phyloP scores from a whole-genome alignment of 1,140 invertebrate genomes.

The Halesus radiatus region DNA sequence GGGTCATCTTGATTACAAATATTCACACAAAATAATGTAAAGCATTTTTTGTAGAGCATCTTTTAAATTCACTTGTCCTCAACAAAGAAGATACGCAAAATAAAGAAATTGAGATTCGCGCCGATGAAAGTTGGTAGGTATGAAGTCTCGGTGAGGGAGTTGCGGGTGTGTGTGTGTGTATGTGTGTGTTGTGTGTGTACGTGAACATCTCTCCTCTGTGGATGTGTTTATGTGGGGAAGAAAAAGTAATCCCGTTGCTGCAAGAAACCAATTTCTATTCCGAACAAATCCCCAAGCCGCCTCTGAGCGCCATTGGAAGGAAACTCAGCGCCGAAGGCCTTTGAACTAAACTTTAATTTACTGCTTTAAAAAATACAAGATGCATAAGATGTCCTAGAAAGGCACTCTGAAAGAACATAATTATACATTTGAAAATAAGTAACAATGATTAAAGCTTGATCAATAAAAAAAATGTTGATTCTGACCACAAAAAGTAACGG shows the following conservation, averaged over 20 bases:
- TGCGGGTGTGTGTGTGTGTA: constrained; percentile 15
- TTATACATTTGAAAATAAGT: no score
- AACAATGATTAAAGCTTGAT: no score
- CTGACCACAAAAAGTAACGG: no score
- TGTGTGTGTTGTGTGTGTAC: constrained; percentile 25
- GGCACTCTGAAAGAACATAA: no score
- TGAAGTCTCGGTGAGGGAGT: constrained; percentile 29
- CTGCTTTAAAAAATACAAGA: no score
- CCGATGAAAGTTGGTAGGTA: constrained; percentile 52
- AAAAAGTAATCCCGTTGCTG: constrained; percentile 59
- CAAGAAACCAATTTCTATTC: constrained; percentile 59
- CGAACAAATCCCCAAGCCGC: constrained; percentile 57
- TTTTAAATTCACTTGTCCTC: constrained; percentile 4
- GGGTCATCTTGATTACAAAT: no score
- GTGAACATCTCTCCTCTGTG: constrained; percentile 23
- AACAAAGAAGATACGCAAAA: constrained; percentile 55
- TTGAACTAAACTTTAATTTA: no score
- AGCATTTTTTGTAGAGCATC: not conserved
- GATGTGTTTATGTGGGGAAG: constrained; percentile 51
- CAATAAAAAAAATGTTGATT: no score
- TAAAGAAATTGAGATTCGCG: constrained; percentile 55
- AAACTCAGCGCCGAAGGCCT: constrained; percentile 36
- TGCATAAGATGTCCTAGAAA: no score
- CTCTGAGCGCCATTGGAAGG: constrained; percentile 48
- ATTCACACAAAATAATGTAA: not conserved